phyloP scores from a whole-genome alignment of 2,888 invertebrate genomes.

The Acleris emargana region DNA sequence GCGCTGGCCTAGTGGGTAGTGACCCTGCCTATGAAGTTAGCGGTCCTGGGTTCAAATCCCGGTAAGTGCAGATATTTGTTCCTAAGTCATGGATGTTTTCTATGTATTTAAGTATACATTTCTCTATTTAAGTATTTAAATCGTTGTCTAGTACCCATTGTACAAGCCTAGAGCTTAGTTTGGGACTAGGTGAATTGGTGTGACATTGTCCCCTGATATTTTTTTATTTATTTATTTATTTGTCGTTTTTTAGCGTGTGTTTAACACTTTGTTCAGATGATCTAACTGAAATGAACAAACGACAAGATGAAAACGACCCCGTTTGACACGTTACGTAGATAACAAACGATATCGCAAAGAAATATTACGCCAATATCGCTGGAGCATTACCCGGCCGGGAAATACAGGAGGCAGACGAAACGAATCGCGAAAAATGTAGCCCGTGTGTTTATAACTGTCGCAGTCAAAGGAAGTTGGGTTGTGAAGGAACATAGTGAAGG shows the following conservation, averaged over 20 bases:
- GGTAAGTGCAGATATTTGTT: too few species aligned
- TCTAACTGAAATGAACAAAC: slow-evolving; percentile 20
- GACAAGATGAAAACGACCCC: slow-evolving; percentile 54
- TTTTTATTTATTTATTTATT: too few species aligned
- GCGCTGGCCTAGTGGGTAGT: too few species aligned
- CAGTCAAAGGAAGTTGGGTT: slow-evolving; percentile 38
- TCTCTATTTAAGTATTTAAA: too few species aligned
- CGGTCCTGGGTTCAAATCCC: too few species aligned
- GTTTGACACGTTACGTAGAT: slow-evolving; percentile 61
- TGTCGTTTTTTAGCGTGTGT: neutral
- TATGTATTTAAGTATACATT: too few species aligned
- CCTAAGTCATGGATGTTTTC: too few species aligned
- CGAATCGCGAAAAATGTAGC: slow-evolving; percentile 61
- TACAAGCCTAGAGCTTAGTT: too few species aligned
- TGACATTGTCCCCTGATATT: too few species aligned
- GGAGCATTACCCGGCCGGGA: slow-evolving; percentile 65
- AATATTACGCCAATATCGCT: slow-evolving; percentile 72
- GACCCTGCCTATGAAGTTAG: too few species aligned
- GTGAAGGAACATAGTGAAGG: slow-evolving; percentile 44
- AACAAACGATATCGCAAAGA: slow-evolving; percentile 68
- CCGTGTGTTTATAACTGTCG: slow-evolving; percentile 43
- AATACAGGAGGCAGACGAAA: slow-evolving; percentile 63
- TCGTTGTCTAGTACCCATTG: too few species aligned
- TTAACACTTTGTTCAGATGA: neutral
- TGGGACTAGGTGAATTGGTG: too few species aligned